phyloP scores from a whole-genome alignment of 2,888 invertebrate species.

The Agrotis puta region DNA sequence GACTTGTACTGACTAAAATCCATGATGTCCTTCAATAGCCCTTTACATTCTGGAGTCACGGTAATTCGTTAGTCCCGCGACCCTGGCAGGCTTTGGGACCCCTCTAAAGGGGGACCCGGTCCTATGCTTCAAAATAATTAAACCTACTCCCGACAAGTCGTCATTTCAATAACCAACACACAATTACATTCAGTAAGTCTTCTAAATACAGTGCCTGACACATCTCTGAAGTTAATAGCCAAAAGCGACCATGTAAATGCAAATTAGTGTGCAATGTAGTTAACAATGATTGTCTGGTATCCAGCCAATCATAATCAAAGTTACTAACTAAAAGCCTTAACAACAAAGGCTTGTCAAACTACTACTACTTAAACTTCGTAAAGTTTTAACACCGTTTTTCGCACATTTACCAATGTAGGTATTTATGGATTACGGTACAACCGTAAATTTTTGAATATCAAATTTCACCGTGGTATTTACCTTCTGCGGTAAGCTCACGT shows the following conservation, averaged over 20 bases:
- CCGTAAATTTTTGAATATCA: constrained; percentile 36
- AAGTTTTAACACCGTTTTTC: not conserved
- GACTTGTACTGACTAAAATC: no score
- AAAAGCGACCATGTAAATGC: not conserved
- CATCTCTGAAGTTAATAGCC: not conserved
- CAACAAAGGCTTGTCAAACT: constrained; percentile 39
- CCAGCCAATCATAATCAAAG: not conserved
- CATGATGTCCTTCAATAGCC: no score
- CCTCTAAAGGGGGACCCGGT: no score
- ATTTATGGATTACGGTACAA: not conserved
- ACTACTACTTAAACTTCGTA: constrained; percentile 8
- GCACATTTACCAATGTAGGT: not conserved
- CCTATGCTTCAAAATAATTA: not conserved
- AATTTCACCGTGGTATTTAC: constrained; percentile 80
- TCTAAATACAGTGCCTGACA: not conserved
- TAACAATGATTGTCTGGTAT: not conserved
- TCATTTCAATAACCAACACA: constrained; percentile 17
- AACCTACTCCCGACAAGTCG: not conserved
- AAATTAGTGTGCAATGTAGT: constrained; percentile 44
- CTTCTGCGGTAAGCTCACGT: constrained; percentile 94
- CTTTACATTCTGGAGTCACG: no score
- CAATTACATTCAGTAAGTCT: not conserved
- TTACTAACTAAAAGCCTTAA: not conserved
- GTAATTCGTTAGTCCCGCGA: no score
- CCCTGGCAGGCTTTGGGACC: no score